Evolutionary conservation across 2,888 invertebrate genomes (phyloP), one percentile per base, ranked within the genome.

Genomic region (Brachyptera putata): DNA sequence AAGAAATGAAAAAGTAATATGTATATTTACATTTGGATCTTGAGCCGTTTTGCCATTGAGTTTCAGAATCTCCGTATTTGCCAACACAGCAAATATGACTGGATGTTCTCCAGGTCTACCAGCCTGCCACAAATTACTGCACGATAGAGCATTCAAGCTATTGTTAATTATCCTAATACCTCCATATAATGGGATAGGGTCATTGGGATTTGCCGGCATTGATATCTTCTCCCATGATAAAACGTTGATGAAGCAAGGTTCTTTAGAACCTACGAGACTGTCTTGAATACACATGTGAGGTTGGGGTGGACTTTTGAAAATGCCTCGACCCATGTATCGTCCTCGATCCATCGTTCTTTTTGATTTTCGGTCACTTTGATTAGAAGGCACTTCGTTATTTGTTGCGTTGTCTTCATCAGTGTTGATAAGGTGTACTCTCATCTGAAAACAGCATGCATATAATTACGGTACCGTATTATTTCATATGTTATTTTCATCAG

Each of bases 151-250:
- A 18, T 46, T 46, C 24, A 46, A 21, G 24, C 46, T 46, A n/a
- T 7, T 24, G 26, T 30, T 79, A 63, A 79, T 82, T 70, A 84
- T 84, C 74, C 83, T 82, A 85, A 87, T 87, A 63, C 87, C 87
- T 39, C 87, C 87, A 69, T 85, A 86, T 37, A 87, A 73, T 3
- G 86, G 86, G 70, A 86, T 83, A 7, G 84, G 84, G 70, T 85
- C 83, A 56, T 81, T 80, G 65, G 82, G 81, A 68, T 81, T 82
- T 65, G 81, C 80, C 14, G 85, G 85, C 71, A 84, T 82, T 1
- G 82, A 83, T 66, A 87, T 84, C 71, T 85, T 84, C 66, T 84
- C 85, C 86, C 87, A 87, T 68, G 86, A 86, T 53, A 87, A 71
- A 39, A 87, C 86, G 72, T 87, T 87, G 64, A 87, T 69, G 55